A percentile compares a stretch with the other conserved stretches of the same genome.
These are phyloP conservation scores for Brachyopa scutellaris DNA, from an alignment of 2,888 invertebrate species.

Conservation along the genomic window DNA sequence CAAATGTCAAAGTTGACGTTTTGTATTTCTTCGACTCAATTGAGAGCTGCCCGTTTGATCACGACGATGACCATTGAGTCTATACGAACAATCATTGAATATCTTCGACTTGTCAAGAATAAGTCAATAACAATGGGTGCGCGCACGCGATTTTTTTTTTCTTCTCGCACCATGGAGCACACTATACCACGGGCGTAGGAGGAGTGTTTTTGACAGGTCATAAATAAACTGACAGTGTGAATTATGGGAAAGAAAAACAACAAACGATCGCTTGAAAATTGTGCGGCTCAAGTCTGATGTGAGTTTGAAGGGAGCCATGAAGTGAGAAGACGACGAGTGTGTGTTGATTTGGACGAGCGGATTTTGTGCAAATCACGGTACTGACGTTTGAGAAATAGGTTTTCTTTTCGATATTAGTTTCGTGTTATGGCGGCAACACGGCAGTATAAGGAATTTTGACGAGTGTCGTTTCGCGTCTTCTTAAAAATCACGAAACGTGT, in stretches of 20 bases:
- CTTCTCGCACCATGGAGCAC: not conserved
- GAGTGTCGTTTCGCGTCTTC: slow-evolving; percentile 1
- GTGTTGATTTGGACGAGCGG: slow-evolving; percentile 20
- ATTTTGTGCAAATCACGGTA: slow-evolving; percentile 65
- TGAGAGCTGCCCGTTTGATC: slow-evolving; percentile 11
- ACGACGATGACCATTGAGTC: slow-evolving; percentile 43
- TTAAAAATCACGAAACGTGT: not conserved
- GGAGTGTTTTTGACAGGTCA: slow-evolving; percentile 72
- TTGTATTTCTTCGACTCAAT: not conserved
- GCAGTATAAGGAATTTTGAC: slow-evolving; percentile 3
- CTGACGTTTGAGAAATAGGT: slow-evolving; percentile 66
- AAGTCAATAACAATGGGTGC: slow-evolving; percentile 68
- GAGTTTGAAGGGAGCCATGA: slow-evolving; percentile 15
- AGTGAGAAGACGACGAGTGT: not conserved
- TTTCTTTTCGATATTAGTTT: slow-evolving; percentile 36
- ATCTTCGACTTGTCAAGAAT: slow-evolving; percentile 59
- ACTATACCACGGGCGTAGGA: slow-evolving; percentile 57
- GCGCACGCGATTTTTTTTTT: slow-evolving; percentile 56
- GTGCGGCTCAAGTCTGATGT: slow-evolving; percentile 30
- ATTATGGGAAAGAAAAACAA: slow-evolving; percentile 63
- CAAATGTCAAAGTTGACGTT: slow-evolving; percentile 23
- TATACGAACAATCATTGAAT: slow-evolving; percentile 34
- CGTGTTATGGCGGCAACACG: not conserved
- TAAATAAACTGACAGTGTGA: slow-evolving; percentile 71
- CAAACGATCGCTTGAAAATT: slow-evolving; percentile 24